A percentile compares a stretch with the other conserved stretches of the same genome.
Conservation (phyloP, 1,140 invertebrate genomes). For the Antheraea mylitta region DNA sequence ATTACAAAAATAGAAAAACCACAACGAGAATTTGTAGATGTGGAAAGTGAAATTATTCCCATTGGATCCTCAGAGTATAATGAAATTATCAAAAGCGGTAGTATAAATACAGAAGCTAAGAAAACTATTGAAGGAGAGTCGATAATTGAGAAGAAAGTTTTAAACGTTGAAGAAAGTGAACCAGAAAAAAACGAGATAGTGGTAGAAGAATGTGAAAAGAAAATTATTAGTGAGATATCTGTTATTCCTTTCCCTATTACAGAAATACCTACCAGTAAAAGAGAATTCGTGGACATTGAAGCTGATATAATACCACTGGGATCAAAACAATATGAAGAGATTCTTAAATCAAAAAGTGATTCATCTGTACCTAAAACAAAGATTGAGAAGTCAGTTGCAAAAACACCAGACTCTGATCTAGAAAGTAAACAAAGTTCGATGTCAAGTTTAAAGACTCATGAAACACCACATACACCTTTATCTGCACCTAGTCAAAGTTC, state of each 20-base stretch:
- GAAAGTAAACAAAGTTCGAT: slow-evolving; percentile 71
- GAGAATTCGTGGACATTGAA: slow-evolving; percentile 72
- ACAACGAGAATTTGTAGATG: slow-evolving; percentile 66
- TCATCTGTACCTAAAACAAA: slow-evolving; percentile 72
- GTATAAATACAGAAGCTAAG: slow-evolving; percentile 26
- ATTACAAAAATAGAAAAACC: slow-evolving; percentile 62
- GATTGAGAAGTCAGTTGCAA: slow-evolving; percentile 53
- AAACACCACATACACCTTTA: slow-evolving; percentile 80
- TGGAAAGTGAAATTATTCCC: slow-evolving; percentile 75
- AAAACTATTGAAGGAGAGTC: slow-evolving; percentile 33
- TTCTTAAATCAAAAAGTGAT: slow-evolving; percentile 72
- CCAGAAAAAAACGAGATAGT: slow-evolving; percentile 36
- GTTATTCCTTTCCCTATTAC: slow-evolving; percentile 59
- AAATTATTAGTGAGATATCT: slow-evolving; percentile 52
- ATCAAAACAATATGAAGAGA: slow-evolving; percentile 73
- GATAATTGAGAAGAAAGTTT: slow-evolving; percentile 31
- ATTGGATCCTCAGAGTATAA: slow-evolving; percentile 69
- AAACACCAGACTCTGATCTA: slow-evolving; percentile 52
- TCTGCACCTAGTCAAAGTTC: slow-evolving; percentile 82
- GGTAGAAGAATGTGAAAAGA: slow-evolving; percentile 59
- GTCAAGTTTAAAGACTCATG: slow-evolving; percentile 73
- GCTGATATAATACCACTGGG: slow-evolving; percentile 69
- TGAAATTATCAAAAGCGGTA: slow-evolving; percentile 61
- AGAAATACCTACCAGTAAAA: slow-evolving; percentile 56
- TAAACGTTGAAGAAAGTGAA: slow-evolving; percentile 37